phyloP scores from a whole-genome alignment of 2,888 invertebrate species.

The Microplitis manilae region DNA sequence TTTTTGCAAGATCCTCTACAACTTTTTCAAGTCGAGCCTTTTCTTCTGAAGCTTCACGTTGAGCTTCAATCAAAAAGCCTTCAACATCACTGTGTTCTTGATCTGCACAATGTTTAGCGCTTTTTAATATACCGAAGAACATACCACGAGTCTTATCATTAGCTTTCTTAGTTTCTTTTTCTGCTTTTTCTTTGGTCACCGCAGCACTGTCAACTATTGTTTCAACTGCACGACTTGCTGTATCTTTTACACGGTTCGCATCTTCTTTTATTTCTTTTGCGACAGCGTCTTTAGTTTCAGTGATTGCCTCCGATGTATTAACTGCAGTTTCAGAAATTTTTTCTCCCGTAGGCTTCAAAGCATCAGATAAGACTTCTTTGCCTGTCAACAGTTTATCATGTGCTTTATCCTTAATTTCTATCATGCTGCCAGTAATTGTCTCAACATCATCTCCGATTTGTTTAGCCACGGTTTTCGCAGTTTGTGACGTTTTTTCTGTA shows the following conservation, averaged over 20 bases:
- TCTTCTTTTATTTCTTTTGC: slow-evolving; percentile 46
- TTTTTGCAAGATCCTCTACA: slow-evolving; percentile 47
- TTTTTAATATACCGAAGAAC: slow-evolving; percentile 51
- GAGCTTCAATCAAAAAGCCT: slow-evolving; percentile 65
- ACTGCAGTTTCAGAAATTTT: slow-evolving; percentile 71
- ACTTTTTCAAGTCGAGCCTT: slow-evolving; percentile 52
- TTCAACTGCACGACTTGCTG: slow-evolving; percentile 38
- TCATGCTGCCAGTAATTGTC: neutral
- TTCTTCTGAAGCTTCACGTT: slow-evolving; percentile 57
- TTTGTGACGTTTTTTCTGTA: neutral
- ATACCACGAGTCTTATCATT: slow-evolving; percentile 46
- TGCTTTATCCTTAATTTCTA: no score
- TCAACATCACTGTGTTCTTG: slow-evolving; percentile 36
- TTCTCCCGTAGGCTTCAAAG: slow-evolving; percentile 72
- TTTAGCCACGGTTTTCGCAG: slow-evolving; percentile 17
- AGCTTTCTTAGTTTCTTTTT: slow-evolving; percentile 27
- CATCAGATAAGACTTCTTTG: slow-evolving; percentile 59
- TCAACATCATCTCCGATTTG: slow-evolving; percentile 37
- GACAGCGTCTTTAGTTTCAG: slow-evolving; percentile 47
- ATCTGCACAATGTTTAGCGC: slow-evolving; percentile 40
- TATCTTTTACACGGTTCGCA: slow-evolving; percentile 42
- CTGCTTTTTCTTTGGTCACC: slow-evolving; percentile 30
- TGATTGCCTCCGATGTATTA: slow-evolving; percentile 68
- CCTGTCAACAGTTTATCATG: no score
- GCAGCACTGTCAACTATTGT: slow-evolving; percentile 37